phyloP scores from a whole-genome alignment of 2,113 vertebrate genomes.

The Isichthys henryi region DNA sequence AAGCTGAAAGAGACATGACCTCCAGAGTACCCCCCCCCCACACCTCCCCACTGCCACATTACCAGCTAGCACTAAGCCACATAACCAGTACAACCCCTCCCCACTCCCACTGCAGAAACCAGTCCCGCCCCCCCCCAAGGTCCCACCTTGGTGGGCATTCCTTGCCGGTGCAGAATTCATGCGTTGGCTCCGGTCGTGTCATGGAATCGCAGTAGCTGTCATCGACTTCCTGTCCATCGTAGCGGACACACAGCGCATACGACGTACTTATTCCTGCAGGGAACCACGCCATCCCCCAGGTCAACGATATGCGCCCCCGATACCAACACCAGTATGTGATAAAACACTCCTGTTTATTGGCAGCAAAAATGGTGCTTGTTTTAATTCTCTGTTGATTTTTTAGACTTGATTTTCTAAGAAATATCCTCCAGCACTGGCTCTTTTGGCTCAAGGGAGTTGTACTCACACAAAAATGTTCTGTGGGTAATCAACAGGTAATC shows the following conservation, averaged over 20 bases:
- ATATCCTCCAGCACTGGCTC: background rate
- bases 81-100: background rate
- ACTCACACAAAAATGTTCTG: no score
- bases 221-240: slow-evolving; percentile 75
- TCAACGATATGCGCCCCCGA: background rate
- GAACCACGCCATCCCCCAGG: background rate
- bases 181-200: slow-evolving; percentile 74
- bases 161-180: slow-evolving; percentile 76
- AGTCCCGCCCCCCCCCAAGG: background rate
- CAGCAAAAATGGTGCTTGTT: background rate
- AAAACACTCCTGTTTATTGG: background rate
- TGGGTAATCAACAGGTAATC: no score
- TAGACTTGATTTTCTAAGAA: background rate
- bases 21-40: background rate
- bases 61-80: background rate
- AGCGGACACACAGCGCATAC: slow-evolving; percentile 72
- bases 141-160: slow-evolving; percentile 75
- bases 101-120: background rate
- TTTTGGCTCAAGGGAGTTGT: no score
- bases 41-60: background rate
- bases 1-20: background rate
- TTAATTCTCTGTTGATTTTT: background rate
- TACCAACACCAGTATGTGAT: background rate
- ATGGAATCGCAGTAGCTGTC: slow-evolving; percentile 73
- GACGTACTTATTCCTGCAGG: slow-evolving; percentile 68